Percentiles rank a stretch among this genome's conserved stretches.
Conservation (phyloP, 2,797 vertebrate genomes). For the Pagetopsis macropterus region DNA sequence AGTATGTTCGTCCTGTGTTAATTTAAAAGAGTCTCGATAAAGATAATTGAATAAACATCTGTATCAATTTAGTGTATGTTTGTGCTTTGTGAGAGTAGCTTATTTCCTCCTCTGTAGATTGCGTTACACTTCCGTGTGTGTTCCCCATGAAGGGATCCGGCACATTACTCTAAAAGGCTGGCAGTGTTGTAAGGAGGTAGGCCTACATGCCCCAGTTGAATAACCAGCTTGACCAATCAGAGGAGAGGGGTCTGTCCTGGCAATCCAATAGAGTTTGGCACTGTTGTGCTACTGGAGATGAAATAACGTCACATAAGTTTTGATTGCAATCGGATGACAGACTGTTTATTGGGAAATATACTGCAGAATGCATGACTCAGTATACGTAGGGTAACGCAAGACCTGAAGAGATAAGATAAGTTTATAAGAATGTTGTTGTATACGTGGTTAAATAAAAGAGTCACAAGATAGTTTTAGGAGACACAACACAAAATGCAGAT, state of each 20-base stretch:
- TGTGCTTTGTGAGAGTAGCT: not conserved
- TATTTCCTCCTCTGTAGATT: constrained; percentile 36
- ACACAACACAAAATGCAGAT: not conserved
- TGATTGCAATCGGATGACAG: constrained; percentile 4
- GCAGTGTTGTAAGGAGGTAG: constrained; percentile 24
- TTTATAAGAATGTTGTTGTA: constrained; percentile 2
- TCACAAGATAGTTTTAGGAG: not conserved
- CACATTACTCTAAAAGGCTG: constrained; percentile 32
- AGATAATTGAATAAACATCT: not conserved
- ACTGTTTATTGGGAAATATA: not conserved
- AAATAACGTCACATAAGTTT: not conserved
- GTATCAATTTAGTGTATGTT: constrained; percentile 1
- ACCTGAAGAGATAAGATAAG: constrained; percentile 17
- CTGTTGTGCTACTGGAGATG: constrained; percentile 3
- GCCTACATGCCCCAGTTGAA: constrained; percentile 26
- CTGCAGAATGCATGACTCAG: constrained; percentile 8
- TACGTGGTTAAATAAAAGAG: constrained; percentile 8
- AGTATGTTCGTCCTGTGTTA: not conserved
- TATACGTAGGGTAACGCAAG: constrained; percentile 8
- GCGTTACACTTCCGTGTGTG: constrained; percentile 45
- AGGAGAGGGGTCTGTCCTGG: constrained; percentile 67
- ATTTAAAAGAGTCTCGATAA: not conserved
- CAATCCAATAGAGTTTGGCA: constrained; percentile 65
- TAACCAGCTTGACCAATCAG: constrained; percentile 71
- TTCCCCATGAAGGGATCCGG: not conserved